Evolutionary conservation across 2,797 vertebrate species (phyloP).

Genomic region (Microchirus variegatus): DNA sequence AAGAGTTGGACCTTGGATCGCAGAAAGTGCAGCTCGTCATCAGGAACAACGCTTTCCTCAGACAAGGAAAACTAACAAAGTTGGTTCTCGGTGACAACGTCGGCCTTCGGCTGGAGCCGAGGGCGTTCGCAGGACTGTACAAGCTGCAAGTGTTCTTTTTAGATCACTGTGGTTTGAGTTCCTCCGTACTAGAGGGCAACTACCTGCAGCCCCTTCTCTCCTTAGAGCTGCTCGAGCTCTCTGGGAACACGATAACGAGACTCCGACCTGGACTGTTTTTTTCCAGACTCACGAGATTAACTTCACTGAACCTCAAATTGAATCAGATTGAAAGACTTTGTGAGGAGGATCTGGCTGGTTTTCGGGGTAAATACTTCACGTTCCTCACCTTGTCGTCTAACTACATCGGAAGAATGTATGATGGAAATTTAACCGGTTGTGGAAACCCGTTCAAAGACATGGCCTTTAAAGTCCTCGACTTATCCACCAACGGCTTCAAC

Average conservation of each 20-base stretch:
- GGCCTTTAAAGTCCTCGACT: conserved; percentile 72
- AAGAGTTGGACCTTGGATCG: conserved; percentile 65
- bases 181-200: conserved; percentile 76
- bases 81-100: conserved; percentile 78
- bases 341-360: conserved; percentile 82
- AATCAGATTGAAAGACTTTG: conserved; percentile 83
- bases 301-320: conserved; percentile 70
- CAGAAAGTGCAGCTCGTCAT: conserved; percentile 76
- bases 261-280: conserved; percentile 85
- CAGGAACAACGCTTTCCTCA: conserved; percentile 81
- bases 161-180: conserved; percentile 70
- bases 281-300: conserved; percentile 74
- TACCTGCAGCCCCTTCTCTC: conserved; percentile 85
- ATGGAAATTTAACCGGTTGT: conserved; percentile 55
- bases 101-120: conserved; percentile 73
- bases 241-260: conserved; percentile 73
- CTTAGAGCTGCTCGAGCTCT: conserved; percentile 80
- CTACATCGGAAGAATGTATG: conserved; percentile 12
- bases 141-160: conserved; percentile 75
- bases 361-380: conserved; percentile 82
- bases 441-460: conserved; percentile 86
- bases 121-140: conserved; percentile 83
- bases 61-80: conserved; percentile 74
- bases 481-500: conserved; percentile 72
- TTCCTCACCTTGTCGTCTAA: conserved; percentile 73